These are phyloP conservation scores for Leptogaster cylindrica DNA, from an alignment of 2,888 invertebrate species.

Conservation along the genomic window DNA sequence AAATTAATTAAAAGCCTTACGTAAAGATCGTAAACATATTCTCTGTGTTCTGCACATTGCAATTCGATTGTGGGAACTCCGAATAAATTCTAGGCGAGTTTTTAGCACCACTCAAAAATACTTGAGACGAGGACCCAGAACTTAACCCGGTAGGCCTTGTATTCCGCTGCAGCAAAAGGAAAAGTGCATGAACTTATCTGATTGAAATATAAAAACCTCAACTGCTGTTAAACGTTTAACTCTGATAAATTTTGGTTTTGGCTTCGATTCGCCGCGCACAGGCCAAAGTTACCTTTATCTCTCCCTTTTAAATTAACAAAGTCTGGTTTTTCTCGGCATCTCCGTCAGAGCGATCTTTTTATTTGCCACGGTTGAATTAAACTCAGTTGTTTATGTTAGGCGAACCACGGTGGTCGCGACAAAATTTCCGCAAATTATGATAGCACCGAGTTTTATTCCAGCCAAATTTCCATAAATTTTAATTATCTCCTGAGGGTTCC, in stretches of 20 bases:
- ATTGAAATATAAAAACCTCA: constrained; percentile 39
- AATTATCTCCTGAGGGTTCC: constrained; percentile 43
- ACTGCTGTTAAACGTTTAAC: constrained; percentile 30
- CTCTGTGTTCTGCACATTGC: neutral
- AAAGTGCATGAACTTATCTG: constrained; percentile 25
- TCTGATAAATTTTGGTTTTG: constrained; percentile 38
- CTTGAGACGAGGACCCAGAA: too few relatives aligned
- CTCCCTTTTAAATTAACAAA: constrained; percentile 26
- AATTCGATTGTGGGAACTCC: neutral
- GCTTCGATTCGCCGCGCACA: constrained; percentile 1
- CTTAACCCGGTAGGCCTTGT: too few relatives aligned
- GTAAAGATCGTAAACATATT: constrained; percentile 32
- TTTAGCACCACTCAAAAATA: neutral
- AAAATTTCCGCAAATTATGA: constrained; percentile 44
- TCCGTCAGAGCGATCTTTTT: constrained; percentile 20
- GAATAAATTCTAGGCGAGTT: too few relatives aligned
- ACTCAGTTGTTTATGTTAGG: constrained; percentile 41
- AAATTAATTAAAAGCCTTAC: constrained; percentile 40
- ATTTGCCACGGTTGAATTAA: constrained; percentile 36
- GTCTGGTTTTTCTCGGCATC: constrained; percentile 1
- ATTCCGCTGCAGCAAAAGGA: neutral
- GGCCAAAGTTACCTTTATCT: neutral
- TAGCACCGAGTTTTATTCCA: constrained; percentile 45
- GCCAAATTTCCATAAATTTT: constrained; percentile 45
- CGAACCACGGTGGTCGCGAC: constrained; percentile 44